Conservation (phyloP, 1,140 invertebrate genomes). For the Onthophagus taurus region DNA sequence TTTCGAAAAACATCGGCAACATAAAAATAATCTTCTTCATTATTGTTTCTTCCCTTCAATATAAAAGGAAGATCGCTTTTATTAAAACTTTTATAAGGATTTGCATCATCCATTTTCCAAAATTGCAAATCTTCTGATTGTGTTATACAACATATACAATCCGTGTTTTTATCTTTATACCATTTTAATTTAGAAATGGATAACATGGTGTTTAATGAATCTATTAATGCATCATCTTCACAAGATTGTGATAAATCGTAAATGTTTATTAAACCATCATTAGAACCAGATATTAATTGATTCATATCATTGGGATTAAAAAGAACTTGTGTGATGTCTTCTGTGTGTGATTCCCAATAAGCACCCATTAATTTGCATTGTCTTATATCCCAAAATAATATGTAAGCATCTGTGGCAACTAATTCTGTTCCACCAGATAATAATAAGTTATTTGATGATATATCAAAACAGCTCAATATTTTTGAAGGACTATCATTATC, state of each 20-base stretch:
- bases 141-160: constrained; percentile 54
- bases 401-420: constrained; percentile 57
- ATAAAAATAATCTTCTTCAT: constrained; percentile 50
- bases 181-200: constrained; percentile 59
- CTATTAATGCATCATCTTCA: constrained; percentile 74
- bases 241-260: constrained; percentile 64
- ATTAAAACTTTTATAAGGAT: constrained; percentile 35
- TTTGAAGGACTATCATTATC: constrained; percentile 38
- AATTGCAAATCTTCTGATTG: constrained; percentile 62
- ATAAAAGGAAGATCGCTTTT: constrained; percentile 23
- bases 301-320: constrained; percentile 69
- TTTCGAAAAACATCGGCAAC: constrained; percentile 48
- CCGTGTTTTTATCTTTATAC: constrained; percentile 40
- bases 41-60: constrained; percentile 19
- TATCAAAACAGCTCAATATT: constrained; percentile 62
- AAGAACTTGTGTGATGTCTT: constrained; percentile 68
- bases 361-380: constrained; percentile 60
- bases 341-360: constrained; percentile 78
- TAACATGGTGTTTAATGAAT: constrained; percentile 75
- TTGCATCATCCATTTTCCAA: constrained; percentile 43
- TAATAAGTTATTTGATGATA: constrained; percentile 60
- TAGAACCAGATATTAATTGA: constrained; percentile 62
- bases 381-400: constrained; percentile 77
- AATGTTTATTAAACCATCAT: constrained; percentile 79
- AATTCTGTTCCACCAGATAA: constrained; percentile 70